Conservation (phyloP, 2,113 vertebrate species). For the Alethe diademata region DNA sequence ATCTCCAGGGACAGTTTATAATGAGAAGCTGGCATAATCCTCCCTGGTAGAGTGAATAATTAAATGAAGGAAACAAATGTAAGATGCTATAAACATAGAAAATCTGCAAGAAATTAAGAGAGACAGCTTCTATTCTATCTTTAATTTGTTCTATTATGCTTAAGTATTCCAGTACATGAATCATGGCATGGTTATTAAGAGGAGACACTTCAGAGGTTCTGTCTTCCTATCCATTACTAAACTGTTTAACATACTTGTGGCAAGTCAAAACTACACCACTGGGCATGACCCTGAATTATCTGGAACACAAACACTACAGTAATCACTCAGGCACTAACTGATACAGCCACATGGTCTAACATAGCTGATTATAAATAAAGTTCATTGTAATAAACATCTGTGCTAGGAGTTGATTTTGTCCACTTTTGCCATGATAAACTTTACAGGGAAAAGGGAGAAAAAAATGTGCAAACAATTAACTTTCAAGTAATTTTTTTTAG, state of each 20-base stretch:
- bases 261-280: neutral
- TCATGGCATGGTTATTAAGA: neutral
- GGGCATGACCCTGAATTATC: neutral
- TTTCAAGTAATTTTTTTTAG: neutral
- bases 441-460: neutral
- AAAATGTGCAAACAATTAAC: neutral
- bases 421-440: neutral
- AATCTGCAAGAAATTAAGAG: neutral
- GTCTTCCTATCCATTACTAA: neutral
- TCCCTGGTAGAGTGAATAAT: neutral
- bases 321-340: neutral
- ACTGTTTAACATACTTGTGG: neutral
- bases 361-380: neutral
- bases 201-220: neutral
- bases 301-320: neutral
- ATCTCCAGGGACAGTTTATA: neutral
- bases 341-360: neutral
- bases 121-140: constrained; percentile 7
- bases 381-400: neutral
- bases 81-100: neutral
- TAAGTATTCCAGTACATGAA: neutral
- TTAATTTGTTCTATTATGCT: constrained; percentile 7
- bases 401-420: neutral
- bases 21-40: neutral
- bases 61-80: neutral